Base-by-base conservation (phyloP, 2,888 invertebrate genomes). In the Harpalus rubripes region DNA sequence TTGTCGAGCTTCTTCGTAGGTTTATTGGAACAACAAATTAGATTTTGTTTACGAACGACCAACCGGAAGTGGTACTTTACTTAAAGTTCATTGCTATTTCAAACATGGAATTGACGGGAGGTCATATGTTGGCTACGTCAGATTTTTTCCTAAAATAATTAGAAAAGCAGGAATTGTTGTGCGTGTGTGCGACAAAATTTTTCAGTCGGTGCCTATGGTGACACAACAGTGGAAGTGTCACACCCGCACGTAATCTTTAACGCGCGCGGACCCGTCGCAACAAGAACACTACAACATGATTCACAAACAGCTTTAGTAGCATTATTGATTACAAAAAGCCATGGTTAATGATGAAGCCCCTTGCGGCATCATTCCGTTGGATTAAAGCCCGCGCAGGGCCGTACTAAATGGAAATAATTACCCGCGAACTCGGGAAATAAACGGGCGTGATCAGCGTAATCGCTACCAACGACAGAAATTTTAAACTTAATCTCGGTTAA, bases 241-340 rank as follows among this genome's bases (percentile, higher is more conserved):
- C 76, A 78, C 32, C n/a, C 32, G 56, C 58, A 12, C 78, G 56
- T 78, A 78, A 78, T 58, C 78, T 78, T 78, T 78, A 41, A 16
- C 32, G 22, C 74, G 74, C 74, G 74, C 44, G 52, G 74, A 41
- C 32, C 52, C 15, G 74, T 74, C 74, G 52, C 58, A 58, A 78
- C 78, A 78, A 78, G 74, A 61, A 61, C 83, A 76, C 74, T 83
- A 83, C 74, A 83, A 81, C 86, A 87, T 87, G 87, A 87, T 86
- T 86, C 87, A 86, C 85, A 87, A 87, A 87, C 86, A 85, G 86
- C 86, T 86, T 86, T 87, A 86, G 86, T 87, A 87, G 76, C 76
- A 86, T 86, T 87, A 87, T 87, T 87, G 87, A 87, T 87, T 87
- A 85, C 87, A 87, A 87, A 87, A 87, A 86, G 86, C 87, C 86